Evolutionary conservation across 2,797 vertebrate genomes (phyloP), one percentile per base, ranked within the genome.

Genomic region (Takifugu rubripes): DNA sequence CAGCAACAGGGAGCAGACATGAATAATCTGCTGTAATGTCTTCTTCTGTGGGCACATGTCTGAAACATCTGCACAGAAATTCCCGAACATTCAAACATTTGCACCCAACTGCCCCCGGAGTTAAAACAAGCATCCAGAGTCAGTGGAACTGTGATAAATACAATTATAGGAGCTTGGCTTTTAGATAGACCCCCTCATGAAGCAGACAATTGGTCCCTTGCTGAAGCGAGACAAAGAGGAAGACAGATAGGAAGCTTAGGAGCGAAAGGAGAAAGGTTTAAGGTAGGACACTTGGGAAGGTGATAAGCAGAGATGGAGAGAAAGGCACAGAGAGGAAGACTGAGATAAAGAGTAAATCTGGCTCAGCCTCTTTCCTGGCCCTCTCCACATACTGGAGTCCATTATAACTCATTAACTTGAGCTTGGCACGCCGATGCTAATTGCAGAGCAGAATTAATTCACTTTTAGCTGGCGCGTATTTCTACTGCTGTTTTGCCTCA

Each of bases 391-490:
- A 44, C 16, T 16, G 2, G 15, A 44, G 43, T 44, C 64, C 56
- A 74, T 74, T 70, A 74, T 49, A 25, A 75, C 70, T 72, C 68
- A 75, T 75, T 75, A 48, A 74, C 73, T 61, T 70, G 47, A 77
- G 64, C 54, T 72, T 74, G 59, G 65, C 64, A 72, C 60, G 52
- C 46, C 7, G n/a, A 33, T 66, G 58, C 70, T 72, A 72, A 78
- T 73, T 70, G 57, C 59, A 33, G 43, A 45, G 60, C 49, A 61
- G 70, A 77, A 78, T 76, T 64, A 1, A 70, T 79, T 79, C 65
- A 60, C 55, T 68, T 72, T 70, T 25, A 72, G 48, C 3, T 61
- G 57, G 49, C 52, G 33, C 54, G 61, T 51, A 49, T 73, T 54
- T 61, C 58, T 44, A 36, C 45, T 26, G 54, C 54, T 62, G 59